phyloP scores from a whole-genome alignment of 2,888 invertebrate genomes.

The Drosophila kanekoi region DNA sequence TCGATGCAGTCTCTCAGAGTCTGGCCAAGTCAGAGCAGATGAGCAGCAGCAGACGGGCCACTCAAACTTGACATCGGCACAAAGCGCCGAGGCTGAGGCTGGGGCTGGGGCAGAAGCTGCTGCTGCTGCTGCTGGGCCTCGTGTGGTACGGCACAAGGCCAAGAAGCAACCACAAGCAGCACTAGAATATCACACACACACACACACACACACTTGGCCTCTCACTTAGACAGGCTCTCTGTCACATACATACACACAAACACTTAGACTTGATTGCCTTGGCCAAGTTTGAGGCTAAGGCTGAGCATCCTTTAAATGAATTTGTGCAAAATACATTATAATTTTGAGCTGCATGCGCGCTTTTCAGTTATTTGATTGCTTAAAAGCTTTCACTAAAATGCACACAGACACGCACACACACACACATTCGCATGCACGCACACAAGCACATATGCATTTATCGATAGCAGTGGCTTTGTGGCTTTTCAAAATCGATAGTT shows the following conservation, averaged over 20 bases:
- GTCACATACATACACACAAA: conserved; percentile 17
- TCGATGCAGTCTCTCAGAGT: conserved; percentile 52
- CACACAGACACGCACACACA: conserved; percentile 7
- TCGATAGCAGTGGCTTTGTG: conserved; percentile 45
- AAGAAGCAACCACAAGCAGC: conserved; percentile 49
- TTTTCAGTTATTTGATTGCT: conserved; percentile 55
- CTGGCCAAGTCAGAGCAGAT: conserved; percentile 28
- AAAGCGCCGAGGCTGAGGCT: conserved; percentile 16
- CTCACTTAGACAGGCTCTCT: conserved; percentile 23
- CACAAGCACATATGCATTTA: conserved; percentile 11
- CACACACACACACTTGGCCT: conserved; percentile 13
- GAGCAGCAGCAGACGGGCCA: conserved; percentile 40
- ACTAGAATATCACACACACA: conserved; percentile 15
- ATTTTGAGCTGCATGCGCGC: conserved; percentile 55
- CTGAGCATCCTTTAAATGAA: conserved; percentile 72
- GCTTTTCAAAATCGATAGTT: conserved; percentile 54
- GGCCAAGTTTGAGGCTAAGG: conserved; percentile 68
- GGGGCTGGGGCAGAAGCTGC: background rate
- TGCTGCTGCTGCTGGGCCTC: conserved; percentile 36
- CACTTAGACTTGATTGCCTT: conserved; percentile 40
- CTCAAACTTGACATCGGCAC: conserved; percentile 71
- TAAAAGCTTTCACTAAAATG: conserved; percentile 48
- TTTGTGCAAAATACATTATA: conserved; percentile 68
- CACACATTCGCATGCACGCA: background rate
- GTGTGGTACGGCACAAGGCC: conserved; percentile 58